Conservation (phyloP, 2,113 vertebrate species). For the Henicopernis longicauda region DNA sequence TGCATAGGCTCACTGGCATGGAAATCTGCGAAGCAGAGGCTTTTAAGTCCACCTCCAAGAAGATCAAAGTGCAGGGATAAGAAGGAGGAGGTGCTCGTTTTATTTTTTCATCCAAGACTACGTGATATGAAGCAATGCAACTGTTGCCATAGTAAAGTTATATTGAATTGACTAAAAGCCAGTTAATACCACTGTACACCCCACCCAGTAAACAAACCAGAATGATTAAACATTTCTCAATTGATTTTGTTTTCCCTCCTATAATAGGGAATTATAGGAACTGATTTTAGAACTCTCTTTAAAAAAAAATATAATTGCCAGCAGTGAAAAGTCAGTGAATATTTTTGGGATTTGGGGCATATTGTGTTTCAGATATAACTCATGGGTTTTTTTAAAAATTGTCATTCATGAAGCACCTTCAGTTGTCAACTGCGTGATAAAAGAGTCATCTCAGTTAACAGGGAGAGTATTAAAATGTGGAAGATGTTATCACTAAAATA, state of each 20-base stretch:
- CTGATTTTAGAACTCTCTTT: neutral
- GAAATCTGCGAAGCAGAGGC: neutral
- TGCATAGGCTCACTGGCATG: neutral
- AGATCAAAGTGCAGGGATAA: neutral
- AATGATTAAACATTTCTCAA: neutral
- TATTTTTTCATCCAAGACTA: neutral
- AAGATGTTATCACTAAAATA: neutral
- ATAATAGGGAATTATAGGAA: neutral
- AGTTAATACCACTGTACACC: neutral
- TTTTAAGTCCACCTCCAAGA: conserved; percentile 34
- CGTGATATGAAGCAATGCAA: neutral
- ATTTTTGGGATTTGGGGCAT: neutral
- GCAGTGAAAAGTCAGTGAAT: neutral
- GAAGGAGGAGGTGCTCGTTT: neutral
- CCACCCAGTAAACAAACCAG: neutral
- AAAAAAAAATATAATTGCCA: neutral
- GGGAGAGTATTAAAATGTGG: neutral
- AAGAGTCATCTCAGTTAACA: neutral
- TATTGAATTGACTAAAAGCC: conserved; percentile 51
- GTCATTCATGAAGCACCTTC: neutral
- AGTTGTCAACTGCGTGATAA: neutral
- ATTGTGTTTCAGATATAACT: neutral
- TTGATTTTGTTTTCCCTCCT: neutral
- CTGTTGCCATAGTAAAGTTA: conserved; percentile 69
- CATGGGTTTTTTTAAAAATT: neutral